Conservation (phyloP, 2,797 vertebrate genomes). For the Furcifer pardalis region DNA sequence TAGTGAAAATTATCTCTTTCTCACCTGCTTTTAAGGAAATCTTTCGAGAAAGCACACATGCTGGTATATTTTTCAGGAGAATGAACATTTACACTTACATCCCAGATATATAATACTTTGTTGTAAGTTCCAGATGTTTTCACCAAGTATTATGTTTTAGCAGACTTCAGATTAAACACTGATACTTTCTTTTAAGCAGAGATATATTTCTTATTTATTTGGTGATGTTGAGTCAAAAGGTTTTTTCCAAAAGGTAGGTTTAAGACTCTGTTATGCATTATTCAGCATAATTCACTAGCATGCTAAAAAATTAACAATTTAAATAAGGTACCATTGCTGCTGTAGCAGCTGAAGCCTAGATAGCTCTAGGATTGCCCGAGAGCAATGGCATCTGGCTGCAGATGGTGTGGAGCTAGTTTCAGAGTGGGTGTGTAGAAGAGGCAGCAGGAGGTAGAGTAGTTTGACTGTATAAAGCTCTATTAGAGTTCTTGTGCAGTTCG, state of each 20-base stretch:
- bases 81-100: constrained; percentile 3
- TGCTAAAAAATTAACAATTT: constrained; percentile 44
- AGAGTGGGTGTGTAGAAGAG: neutral
- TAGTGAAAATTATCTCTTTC: constrained; percentile 6
- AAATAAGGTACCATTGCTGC: constrained; percentile 30
- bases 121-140: neutral
- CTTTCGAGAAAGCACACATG: constrained; percentile 18
- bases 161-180: neutral
- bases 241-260: constrained; percentile 16
- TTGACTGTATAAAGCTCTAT: neutral
- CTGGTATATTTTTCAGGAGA: constrained; percentile 20
- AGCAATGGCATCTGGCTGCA: constrained; percentile 44
- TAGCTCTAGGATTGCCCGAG: constrained; percentile 39
- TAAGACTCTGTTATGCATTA: constrained; percentile 19
- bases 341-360: constrained; percentile 35
- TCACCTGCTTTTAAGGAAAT: constrained; percentile 3
- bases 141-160: neutral
- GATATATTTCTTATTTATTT: neutral
- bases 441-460: neutral
- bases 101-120: neutral
- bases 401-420: constrained; percentile 35
- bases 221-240: neutral
- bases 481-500: constrained; percentile 2
- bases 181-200: neutral
- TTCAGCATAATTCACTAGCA: constrained; percentile 27